phyloP scores from a whole-genome alignment of 2,888 invertebrate species.

The Adelphocoris suturalis region DNA sequence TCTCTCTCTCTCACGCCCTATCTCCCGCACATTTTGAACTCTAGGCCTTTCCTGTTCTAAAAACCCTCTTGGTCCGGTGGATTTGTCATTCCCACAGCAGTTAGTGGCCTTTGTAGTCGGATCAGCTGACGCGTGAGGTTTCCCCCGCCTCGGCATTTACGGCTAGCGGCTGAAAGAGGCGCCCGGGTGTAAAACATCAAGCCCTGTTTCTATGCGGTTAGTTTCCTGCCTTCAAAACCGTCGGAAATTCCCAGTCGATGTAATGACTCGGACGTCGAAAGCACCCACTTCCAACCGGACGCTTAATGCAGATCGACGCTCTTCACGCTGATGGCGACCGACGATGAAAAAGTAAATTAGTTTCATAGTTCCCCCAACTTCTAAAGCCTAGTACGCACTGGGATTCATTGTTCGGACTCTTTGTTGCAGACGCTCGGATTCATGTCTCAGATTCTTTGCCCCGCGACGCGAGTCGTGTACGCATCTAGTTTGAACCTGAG shows the following conservation, averaged over 20 bases:
- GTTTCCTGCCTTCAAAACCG: neutral
- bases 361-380: no score
- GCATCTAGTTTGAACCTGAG: no score
- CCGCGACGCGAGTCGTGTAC: no score
- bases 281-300: neutral
- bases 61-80: constrained; percentile 29
- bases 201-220: constrained; percentile 19
- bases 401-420: no score
- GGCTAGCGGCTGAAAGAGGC: neutral
- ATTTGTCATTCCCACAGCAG: constrained; percentile 16
- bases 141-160: neutral
- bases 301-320: neutral
- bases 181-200: constrained; percentile 17
- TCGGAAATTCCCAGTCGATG: neutral
- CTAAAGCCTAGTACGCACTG: no score
- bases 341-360: no score
- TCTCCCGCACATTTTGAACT: neutral
- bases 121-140: constrained; percentile 32
- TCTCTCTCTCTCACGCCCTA: neutral
- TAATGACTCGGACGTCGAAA: neutral
- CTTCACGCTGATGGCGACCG: no score
- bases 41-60: neutral
- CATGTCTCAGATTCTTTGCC: no score
- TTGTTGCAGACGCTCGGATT: no score
- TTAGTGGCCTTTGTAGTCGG: constrained; percentile 29